A percentile compares a stretch with the other conserved stretches of the same genome.
These are phyloP conservation scores for Betta splendens DNA, from an alignment of 2,797 vertebrate species.

Conservation along the genomic window DNA sequence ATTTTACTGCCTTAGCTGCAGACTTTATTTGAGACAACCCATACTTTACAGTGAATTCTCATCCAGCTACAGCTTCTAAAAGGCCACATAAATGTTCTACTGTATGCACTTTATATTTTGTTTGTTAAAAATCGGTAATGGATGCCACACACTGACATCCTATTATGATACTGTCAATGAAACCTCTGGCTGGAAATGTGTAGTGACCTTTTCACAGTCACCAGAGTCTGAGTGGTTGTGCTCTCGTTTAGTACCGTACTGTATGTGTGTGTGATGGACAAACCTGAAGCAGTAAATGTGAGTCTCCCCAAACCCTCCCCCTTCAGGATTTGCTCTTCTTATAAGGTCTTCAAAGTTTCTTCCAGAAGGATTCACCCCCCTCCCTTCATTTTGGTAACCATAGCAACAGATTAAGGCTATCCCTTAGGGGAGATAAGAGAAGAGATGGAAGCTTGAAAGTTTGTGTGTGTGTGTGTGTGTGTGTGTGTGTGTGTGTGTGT, in stretches of 20 bases:
- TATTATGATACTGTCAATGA: constrained; percentile 10
- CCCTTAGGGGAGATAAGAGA: constrained; percentile 30
- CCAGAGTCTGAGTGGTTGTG: constrained; percentile 11
- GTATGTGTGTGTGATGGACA: background rate
- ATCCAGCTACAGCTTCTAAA: background rate
- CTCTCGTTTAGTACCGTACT: constrained; percentile 6
- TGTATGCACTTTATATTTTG: background rate
- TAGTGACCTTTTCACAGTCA: constrained; percentile 49
- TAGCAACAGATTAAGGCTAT: constrained; percentile 63
- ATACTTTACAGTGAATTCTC: too few species aligned
- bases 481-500: constrained; percentile 19
- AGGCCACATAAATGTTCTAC: background rate
- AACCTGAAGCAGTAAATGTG: background rate
- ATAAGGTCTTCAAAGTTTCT: constrained; percentile 27
- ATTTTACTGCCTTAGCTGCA: too few species aligned
- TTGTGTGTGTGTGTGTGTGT: constrained; percentile 13
- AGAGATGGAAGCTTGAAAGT: constrained; percentile 13
- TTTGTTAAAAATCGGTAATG: background rate
- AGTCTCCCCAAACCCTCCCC: constrained; percentile 1
- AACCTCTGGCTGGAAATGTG: constrained; percentile 36
- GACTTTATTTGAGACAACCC: too few species aligned
- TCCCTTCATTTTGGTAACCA: constrained; percentile 39
- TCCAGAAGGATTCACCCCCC: constrained; percentile 7
- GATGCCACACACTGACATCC: constrained; percentile 3
- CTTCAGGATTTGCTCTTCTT: background rate